phyloP scores from a whole-genome alignment of 1,140 invertebrate genomes.

The Bradysia coprophila region DNA sequence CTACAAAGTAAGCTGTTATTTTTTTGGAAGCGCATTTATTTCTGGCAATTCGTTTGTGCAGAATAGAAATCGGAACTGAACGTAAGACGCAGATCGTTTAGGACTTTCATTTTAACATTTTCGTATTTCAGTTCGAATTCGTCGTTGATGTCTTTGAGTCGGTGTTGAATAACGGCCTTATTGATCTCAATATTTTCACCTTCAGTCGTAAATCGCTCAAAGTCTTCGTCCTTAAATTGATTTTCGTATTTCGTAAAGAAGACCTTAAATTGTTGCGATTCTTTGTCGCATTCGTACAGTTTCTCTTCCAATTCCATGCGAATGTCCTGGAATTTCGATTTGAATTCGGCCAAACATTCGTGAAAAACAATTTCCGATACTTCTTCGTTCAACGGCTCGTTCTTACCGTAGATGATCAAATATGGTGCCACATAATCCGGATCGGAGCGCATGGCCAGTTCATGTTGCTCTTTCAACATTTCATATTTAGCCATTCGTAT shows the following conservation, averaged over 20 bases:
- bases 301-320: slow-evolving; percentile 29
- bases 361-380: slow-evolving; percentile 18
- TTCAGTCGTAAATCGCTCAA: slow-evolving; percentile 1
- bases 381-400: slow-evolving; percentile 8
- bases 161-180: slow-evolving; percentile 1
- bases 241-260: neutral
- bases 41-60: too few relatives aligned
- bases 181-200: slow-evolving; percentile 2
- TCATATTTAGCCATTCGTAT: slow-evolving; percentile 10
- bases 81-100: neutral
- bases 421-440: slow-evolving; percentile 28
- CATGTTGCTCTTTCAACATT: slow-evolving; percentile 9
- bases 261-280: neutral
- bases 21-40: too few relatives aligned
- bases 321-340: slow-evolving; percentile 20
- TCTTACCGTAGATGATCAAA: slow-evolving; percentile 23
- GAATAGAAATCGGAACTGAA: too few relatives aligned
- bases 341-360: slow-evolving; percentile 29
- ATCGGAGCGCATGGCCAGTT: slow-evolving; percentile 13
- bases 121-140: neutral
- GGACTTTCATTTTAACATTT: neutral
- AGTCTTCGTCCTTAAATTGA: slow-evolving; percentile 1
- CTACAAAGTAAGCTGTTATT: too few relatives aligned
- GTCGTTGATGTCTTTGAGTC: neutral
- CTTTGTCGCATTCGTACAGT: slow-evolving; percentile 22